A percentile compares a stretch with the other conserved stretches of the same genome.
phyloP scores from a whole-genome alignment of 2,113 vertebrate genomes.

The Strigops habroptila region DNA sequence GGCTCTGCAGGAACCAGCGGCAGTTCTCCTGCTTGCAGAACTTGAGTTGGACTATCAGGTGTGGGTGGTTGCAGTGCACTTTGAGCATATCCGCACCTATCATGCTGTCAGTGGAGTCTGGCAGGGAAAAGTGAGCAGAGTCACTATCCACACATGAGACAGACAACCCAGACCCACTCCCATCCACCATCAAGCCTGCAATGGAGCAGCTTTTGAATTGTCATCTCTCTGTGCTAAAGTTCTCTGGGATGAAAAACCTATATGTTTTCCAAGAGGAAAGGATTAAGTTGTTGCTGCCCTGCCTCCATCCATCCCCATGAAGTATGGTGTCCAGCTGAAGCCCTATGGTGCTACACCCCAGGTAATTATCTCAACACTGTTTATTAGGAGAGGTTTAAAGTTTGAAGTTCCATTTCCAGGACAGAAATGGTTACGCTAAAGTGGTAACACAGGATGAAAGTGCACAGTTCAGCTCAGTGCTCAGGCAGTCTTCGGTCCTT shows the following conservation, averaged over 20 bases:
- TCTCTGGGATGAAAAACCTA: not conserved
- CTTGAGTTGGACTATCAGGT: slow-evolving; percentile 88
- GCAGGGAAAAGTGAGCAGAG: not conserved
- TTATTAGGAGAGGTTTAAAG: not conserved
- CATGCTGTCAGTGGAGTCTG: slow-evolving; percentile 83
- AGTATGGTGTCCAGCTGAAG: not conserved
- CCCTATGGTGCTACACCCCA: not conserved
- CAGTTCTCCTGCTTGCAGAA: slow-evolving; percentile 81
- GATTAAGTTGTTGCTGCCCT: not conserved
- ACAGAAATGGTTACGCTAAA: not conserved
- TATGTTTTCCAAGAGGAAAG: not conserved
- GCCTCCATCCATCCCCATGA: not conserved
- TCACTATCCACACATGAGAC: slow-evolving; percentile 7
- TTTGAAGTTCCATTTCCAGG: not conserved
- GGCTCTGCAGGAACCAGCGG: slow-evolving; percentile 83
- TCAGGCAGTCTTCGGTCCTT: not conserved
- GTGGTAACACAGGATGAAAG: not conserved
- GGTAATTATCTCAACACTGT: not conserved
- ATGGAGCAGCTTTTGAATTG: not conserved
- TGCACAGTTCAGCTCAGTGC: not conserved
- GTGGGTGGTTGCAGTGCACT: slow-evolving; percentile 84
- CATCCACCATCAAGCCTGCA: not conserved
- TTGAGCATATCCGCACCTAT: slow-evolving; percentile 89
- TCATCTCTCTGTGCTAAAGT: not conserved
- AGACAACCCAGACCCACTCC: not conserved